phyloP scores from a whole-genome alignment of 2,888 invertebrate species.

The Limenitis camilla region DNA sequence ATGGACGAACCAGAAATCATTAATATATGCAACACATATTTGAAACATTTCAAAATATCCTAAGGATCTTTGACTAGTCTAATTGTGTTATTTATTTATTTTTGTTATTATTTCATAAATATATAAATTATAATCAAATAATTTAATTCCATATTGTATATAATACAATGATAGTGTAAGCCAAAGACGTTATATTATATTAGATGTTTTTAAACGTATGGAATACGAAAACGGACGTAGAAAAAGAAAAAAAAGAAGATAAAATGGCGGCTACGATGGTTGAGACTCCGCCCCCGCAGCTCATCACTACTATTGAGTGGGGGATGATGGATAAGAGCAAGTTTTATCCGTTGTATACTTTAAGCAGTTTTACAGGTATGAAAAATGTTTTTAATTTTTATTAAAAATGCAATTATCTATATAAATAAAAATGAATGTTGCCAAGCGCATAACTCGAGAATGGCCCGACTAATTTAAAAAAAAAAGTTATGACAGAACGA shows the following conservation, averaged over 20 bases:
- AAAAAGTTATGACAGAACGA: no score
- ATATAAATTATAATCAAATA: background rate
- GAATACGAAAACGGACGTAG: constrained; percentile 25
- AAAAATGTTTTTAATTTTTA: background rate
- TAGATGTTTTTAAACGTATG: constrained; percentile 47
- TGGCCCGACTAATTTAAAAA: no score
- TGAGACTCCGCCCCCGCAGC: constrained; percentile 73
- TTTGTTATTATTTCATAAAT: background rate
- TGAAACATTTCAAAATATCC: constrained; percentile 40
- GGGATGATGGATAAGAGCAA: constrained; percentile 98
- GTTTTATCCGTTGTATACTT: constrained; percentile 93
- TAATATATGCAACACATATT: constrained; percentile 34
- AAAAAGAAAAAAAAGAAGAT: constrained; percentile 21
- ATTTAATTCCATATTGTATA: constrained; percentile 35
- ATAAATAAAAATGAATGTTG: no score
- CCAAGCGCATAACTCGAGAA: no score
- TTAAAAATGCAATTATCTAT: no score
- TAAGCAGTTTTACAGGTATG: constrained; percentile 87
- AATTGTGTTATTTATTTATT: constrained; percentile 16
- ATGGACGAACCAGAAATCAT: constrained; percentile 50
- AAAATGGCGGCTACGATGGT: constrained; percentile 65
- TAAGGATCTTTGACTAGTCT: constrained; percentile 26
- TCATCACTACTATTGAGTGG: constrained; percentile 94
- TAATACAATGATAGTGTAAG: constrained; percentile 26
- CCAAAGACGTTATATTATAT: constrained; percentile 22